Base-by-base conservation (phyloP, 2,113 vertebrate genomes). In the Indicator indicator region DNA sequence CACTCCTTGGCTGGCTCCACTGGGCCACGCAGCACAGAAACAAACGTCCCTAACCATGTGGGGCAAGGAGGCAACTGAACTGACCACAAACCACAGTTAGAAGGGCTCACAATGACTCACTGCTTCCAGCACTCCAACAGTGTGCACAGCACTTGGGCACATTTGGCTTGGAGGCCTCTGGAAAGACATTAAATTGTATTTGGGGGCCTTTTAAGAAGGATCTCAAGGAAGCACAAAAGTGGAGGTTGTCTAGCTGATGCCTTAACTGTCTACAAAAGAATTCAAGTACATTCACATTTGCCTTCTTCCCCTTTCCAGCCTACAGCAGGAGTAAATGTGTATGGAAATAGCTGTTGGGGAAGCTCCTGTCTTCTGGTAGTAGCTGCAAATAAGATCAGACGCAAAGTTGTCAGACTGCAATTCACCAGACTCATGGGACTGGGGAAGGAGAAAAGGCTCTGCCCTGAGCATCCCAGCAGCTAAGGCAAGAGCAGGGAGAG, bases 321-420 rank as follows among this genome's bases (percentile, higher is more conserved):
- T 58, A 38, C 3, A 3, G 67, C 2, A 86, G 77, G 33, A 85
- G 78, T 38, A 80, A 86, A 67, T 32, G 4, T 12, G 8, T 19
- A 19, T 28, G 70, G 88, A 83, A 83, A 68, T 15, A 76, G 27
- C 11, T 33, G 36, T 5, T 56, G 36, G 46, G 38, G 81, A 58
- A 95, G 24, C 23, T 7, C 26, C 32, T 0, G 0, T 28, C 23
- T 69, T 42, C 23, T 44, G 26, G 36, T 0, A 0, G 12, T 36
- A 40, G 13, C 4, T 77, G 27, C 26, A 59, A 68, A 67, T 16
- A 77, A 46, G 75, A n/a, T 12, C 64, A 90, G 55, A 44, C 52
- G 83, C 17, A 83, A 68, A 70, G 55, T 40, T 76, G 26, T 11
- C 1, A 1, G 65, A 16, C 23, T 27, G 33, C 32, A 42, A 8